A percentile compares a stretch with the other conserved stretches of the same genome.
Evolutionary conservation across 2,888 invertebrate genomes (phyloP).

Genomic region (Toxonevra muliebris): DNA sequence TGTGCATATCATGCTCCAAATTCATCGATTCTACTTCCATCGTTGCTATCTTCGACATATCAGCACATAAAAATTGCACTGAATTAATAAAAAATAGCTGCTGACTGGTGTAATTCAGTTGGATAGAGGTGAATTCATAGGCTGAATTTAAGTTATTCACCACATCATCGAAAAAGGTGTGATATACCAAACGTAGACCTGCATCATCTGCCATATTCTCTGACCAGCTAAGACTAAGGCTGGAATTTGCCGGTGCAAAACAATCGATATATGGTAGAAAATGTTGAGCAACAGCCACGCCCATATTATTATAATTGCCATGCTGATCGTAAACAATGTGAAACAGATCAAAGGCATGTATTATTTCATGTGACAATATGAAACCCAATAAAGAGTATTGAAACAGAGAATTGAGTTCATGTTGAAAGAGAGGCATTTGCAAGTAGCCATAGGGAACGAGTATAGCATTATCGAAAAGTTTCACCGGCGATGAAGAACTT

Average conservation of each 20-base stretch:
- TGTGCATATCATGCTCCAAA: conserved; percentile 52
- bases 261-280: conserved; percentile 48
- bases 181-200: conserved; percentile 49
- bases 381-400: conserved; percentile 53
- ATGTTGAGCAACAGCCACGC: conserved; percentile 46
- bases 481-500: conserved; percentile 52
- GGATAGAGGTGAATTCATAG: too few species aligned
- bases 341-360: conserved; percentile 54
- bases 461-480: conserved; percentile 53
- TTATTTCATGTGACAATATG: conserved; percentile 53
- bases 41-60: conserved; percentile 44
- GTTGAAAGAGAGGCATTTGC: conserved; percentile 50
- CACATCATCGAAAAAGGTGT: conserved; percentile 44
- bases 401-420: conserved; percentile 39
- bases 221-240: conserved; percentile 41
- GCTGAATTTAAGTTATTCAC: neutral
- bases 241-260: conserved; percentile 27
- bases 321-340: conserved; percentile 52
- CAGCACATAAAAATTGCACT: conserved; percentile 54
- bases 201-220: conserved; percentile 54
- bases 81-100: conserved; percentile 55
- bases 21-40: conserved; percentile 36
- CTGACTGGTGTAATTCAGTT: conserved; percentile 34
- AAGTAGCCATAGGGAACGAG: conserved; percentile 52
- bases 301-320: conserved; percentile 48